Base-by-base conservation (phyloP, 2,113 vertebrate species). In the Scophthalmus maximus region DNA sequence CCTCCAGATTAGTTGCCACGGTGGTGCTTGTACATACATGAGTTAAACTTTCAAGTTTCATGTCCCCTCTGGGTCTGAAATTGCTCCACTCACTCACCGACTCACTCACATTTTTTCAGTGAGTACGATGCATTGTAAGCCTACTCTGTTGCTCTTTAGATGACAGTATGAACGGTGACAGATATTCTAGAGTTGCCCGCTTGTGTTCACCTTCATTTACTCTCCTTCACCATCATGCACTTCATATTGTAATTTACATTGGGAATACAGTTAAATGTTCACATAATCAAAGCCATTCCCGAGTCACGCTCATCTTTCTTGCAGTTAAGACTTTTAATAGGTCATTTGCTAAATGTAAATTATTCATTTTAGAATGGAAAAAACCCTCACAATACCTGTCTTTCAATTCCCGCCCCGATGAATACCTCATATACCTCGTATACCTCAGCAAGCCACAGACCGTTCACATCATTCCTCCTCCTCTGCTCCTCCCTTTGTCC, bases 401-500 rank as follows among this genome's bases (percentile, higher is more conserved):
- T 49, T 26, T 62, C 66, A 42, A 30, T 68, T 26, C 17, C 25
- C 44, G 49, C 42, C 9, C 32, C n/a, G 11, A 10, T 47, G 42
- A 60, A 47, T 68, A 52, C 65, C 49, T 86, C 76, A 87, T 85
- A n/a, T n/a, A n/a, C n/a, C n/a, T n/a, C n/a, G 59, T 83, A 88
- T 81, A 80, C 79, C 81, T 84, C 57, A 87, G 61, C 32, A 64
- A 84, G 65, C 67, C 22, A 30, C 50, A 78, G 57, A 74, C 65
- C 65, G 62, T 53, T 62, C 57, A 34, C 68, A 83, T 66, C 57
- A 78, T 55, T 76, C 76, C 50, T 61, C 36, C 56, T 58, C 50
- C 30, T 61, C 14, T 61, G 30, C 57, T 68, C 10, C 32, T 44
- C 32, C 60, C 22, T 68, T 51, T 17, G 34, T 44, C 52, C 62